phyloP scores from a whole-genome alignment of 2,113 vertebrate species.

The Apus apus region DNA sequence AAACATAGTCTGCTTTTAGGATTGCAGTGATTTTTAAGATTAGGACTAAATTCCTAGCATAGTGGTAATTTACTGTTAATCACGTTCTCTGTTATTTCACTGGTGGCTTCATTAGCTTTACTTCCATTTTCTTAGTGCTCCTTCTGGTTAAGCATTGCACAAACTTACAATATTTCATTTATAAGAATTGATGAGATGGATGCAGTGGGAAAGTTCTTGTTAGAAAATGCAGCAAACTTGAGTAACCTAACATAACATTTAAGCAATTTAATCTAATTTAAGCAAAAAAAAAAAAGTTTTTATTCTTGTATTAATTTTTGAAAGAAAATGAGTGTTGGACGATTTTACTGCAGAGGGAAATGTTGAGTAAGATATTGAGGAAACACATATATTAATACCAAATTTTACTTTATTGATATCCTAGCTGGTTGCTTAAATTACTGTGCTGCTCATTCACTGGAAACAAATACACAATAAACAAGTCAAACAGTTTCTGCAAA shows the following conservation, averaged over 20 bases:
- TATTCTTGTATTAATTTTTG: background rate
- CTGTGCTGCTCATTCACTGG: background rate
- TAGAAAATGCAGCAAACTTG: background rate
- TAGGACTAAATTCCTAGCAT: background rate
- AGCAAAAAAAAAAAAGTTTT: background rate
- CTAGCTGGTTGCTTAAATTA: background rate
- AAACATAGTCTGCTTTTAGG: background rate
- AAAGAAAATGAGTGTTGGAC: background rate
- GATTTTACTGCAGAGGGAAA: background rate
- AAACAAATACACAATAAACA: background rate
- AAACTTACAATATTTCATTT: background rate
- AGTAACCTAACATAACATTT: background rate
- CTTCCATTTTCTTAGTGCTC: background rate
- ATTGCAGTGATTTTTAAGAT: background rate
- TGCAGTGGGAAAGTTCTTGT: background rate
- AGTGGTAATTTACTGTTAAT: background rate
- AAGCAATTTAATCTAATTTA: background rate
- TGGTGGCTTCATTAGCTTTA: background rate
- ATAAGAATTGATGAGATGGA: background rate
- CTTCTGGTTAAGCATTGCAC: background rate
- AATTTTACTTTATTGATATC: background rate
- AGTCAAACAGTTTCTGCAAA: conserved; percentile 8
- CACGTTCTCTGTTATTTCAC: background rate
- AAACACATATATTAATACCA: background rate
- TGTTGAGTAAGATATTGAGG: background rate